phyloP scores from a whole-genome alignment of 2,797 vertebrate genomes.

The Helarctos malayanus region DNA sequence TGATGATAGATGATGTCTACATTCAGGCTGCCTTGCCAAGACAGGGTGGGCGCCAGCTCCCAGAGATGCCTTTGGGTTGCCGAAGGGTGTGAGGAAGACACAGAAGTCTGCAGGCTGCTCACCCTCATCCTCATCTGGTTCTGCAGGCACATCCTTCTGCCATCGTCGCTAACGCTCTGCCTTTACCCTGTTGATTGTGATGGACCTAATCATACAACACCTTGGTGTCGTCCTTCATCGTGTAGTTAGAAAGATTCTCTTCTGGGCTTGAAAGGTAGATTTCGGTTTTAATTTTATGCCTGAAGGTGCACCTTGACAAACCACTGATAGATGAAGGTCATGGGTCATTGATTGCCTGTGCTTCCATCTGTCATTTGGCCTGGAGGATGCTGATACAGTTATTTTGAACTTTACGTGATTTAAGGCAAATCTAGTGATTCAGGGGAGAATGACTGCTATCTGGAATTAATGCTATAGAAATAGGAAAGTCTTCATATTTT shows the following conservation, averaged over 20 bases:
- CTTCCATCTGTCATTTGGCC: background rate
- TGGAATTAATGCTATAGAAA: background rate
- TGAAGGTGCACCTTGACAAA: background rate
- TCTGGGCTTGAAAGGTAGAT: background rate
- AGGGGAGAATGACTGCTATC: background rate
- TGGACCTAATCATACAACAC: background rate
- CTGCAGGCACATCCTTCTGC: background rate
- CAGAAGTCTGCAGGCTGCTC: background rate
- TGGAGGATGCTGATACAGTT: background rate
- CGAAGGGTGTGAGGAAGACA: background rate
- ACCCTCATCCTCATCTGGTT: background rate
- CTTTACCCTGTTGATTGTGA: background rate
- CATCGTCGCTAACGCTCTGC: too few relatives aligned
- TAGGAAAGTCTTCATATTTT: background rate
- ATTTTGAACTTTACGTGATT: background rate
- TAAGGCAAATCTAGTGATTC: background rate
- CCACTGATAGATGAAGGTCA: background rate
- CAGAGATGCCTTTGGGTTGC: background rate
- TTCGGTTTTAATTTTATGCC: background rate
- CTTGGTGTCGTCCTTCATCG: background rate
- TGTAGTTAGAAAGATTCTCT: background rate
- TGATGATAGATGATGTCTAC: background rate
- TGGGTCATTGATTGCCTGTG: background rate
- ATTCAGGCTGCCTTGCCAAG: background rate
- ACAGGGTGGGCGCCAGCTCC: background rate